phyloP scores from a whole-genome alignment of 92 coral and sea anemone genomes.

The Zoanthus sociatus region DNA sequence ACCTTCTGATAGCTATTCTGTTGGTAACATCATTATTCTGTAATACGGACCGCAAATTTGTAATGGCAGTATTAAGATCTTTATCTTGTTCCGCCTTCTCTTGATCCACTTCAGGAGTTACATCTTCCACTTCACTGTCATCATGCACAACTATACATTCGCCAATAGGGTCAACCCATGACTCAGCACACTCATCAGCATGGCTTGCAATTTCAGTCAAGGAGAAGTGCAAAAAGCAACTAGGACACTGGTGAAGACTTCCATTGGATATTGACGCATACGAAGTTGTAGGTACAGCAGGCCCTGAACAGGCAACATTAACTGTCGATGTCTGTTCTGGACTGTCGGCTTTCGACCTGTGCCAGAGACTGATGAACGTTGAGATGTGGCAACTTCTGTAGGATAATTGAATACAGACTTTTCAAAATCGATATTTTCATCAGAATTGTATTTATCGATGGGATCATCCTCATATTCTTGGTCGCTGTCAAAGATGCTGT shows the following conservation, averaged over 20 bases:
- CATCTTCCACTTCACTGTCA: constrained; percentile 47
- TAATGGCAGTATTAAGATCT: constrained; percentile 4
- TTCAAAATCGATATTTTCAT: constrained; percentile 9
- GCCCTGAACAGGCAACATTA: constrained; percentile 19
- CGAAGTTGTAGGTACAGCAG: constrained; percentile 25
- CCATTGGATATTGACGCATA: not conserved
- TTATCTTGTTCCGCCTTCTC: constrained; percentile 27
- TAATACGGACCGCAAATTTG: constrained; percentile 9
- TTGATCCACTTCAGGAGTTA: constrained; percentile 30
- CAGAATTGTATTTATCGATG: not conserved
- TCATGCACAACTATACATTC: constrained; percentile 47
- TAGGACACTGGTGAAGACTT: constrained; percentile 52
- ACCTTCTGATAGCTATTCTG: constrained; percentile 60
- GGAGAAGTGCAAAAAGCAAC: constrained; percentile 60
- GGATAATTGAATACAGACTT: not conserved
- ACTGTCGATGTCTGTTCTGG: constrained; percentile 21
- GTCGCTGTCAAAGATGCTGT: not conserved
- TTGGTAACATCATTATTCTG: constrained; percentile 16
- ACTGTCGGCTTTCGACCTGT: constrained; percentile 19
- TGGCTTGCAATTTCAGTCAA: constrained; percentile 67
- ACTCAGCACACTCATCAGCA: constrained; percentile 65
- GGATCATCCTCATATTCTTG: not conserved
- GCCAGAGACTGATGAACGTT: constrained; percentile 12
- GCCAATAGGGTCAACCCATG: constrained; percentile 69
- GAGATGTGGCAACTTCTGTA: constrained; percentile 6